phyloP scores from a whole-genome alignment of 2,113 vertebrate species.

The Trichomycterus rosablanca region DNA sequence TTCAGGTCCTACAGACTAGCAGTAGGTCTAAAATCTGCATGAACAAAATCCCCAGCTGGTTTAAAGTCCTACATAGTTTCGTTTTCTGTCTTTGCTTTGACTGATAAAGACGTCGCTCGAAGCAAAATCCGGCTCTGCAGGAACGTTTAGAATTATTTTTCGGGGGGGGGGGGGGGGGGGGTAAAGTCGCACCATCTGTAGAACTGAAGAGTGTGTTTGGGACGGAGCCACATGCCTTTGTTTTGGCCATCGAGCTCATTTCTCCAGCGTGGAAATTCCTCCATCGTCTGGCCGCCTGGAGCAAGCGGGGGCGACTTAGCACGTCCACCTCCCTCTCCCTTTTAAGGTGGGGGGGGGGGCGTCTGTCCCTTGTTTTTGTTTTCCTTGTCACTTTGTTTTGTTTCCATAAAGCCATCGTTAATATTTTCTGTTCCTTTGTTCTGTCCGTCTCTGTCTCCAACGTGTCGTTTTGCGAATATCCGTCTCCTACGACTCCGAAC shows the following conservation, averaged over 20 bases:
- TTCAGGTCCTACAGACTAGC: no score
- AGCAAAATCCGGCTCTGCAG: no score
- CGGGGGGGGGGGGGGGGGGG: no score
- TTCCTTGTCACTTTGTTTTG: background rate
- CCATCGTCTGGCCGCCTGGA: constrained; percentile 81
- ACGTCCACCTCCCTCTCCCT: background rate
- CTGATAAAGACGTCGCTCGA: no score
- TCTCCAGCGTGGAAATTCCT: constrained; percentile 87
- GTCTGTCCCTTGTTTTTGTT: background rate
- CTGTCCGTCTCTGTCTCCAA: background rate
- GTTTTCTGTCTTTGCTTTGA: no score
- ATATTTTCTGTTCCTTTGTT: background rate
- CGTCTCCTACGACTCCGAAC: constrained; percentile 20
- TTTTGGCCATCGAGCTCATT: constrained; percentile 74
- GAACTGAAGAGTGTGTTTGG: background rate
- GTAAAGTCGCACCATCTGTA: no score
- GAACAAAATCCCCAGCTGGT: no score
- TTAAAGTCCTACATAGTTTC: no score
- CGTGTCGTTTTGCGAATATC: background rate
- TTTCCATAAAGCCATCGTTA: constrained; percentile 6
- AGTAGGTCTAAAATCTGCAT: no score
- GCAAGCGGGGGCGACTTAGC: constrained; percentile 59
- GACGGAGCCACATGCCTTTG: constrained; percentile 15
- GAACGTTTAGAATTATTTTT: no score
- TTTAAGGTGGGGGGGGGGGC: no score